phyloP scores from a whole-genome alignment of 2,888 invertebrate genomes.

The Zeuzera pyrina region DNA sequence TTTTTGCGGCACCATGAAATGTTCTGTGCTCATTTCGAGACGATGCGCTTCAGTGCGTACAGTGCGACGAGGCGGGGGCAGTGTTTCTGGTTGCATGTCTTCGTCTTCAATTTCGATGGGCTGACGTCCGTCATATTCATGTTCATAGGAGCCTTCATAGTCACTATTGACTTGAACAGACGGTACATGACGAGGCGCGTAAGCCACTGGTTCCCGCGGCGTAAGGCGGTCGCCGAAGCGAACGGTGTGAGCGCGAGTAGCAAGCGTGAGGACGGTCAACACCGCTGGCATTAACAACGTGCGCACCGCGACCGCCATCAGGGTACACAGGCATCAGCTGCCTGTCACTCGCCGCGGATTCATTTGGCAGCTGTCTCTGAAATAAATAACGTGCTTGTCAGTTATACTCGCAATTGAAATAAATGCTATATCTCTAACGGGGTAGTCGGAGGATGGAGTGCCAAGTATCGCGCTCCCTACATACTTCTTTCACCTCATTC shows the following conservation, averaged over 20 bases:
- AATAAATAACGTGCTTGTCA: conserved; percentile 33
- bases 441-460: too few species aligned
- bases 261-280: conserved; percentile 35
- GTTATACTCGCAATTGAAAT: conserved; percentile 17
- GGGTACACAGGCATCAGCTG: conserved; percentile 56
- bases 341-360: conserved; percentile 36
- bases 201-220: conserved; percentile 54
- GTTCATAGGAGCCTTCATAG: conserved; percentile 46
- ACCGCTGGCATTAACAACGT: conserved; percentile 47
- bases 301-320: conserved; percentile 48
- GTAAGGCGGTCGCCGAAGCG: conserved; percentile 58
- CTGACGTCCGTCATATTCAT: conserved; percentile 43
- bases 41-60: conserved; percentile 66
- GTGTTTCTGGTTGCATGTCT: conserved; percentile 29
- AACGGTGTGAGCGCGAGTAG: conserved; percentile 36
- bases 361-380: conserved; percentile 49
- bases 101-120: conserved; percentile 32
- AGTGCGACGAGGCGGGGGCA: conserved; percentile 43
- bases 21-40: conserved; percentile 88
- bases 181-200: conserved; percentile 47
- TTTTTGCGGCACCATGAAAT: conserved; percentile 81
- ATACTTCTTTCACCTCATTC: too few species aligned
- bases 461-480: too few species aligned
- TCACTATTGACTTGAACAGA: conserved; percentile 32
- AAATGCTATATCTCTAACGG: too few species aligned